phyloP scores from a whole-genome alignment of 2,797 vertebrate genomes.

The Microctenopoma steveboyesi region DNA sequence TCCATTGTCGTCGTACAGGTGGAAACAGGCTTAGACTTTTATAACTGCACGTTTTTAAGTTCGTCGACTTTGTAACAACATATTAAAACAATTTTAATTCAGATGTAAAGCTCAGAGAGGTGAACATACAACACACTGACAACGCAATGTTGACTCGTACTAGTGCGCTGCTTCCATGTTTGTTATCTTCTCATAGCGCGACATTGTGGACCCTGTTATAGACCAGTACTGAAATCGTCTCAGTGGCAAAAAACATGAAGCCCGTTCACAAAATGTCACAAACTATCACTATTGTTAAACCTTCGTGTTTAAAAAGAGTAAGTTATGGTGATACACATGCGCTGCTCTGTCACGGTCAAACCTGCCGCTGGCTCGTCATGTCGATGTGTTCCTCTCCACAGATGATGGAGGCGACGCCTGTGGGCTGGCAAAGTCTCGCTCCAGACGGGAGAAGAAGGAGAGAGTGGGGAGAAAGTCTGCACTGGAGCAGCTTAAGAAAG shows the following conservation, averaged over 20 bases:
- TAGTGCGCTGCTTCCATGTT: background rate
- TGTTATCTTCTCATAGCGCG: background rate
- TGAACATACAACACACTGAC: background rate
- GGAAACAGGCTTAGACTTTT: background rate
- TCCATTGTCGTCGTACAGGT: background rate
- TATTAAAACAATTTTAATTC: background rate
- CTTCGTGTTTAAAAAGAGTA: background rate
- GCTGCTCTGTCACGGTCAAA: background rate
- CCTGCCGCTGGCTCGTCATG: background rate
- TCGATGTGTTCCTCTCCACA: slow-evolving; percentile 19
- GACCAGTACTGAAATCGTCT: background rate
- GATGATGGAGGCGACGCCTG: slow-evolving; percentile 65
- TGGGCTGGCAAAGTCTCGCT: slow-evolving; percentile 86
- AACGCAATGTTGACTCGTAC: background rate
- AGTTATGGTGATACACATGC: no score
- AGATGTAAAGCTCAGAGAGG: background rate
- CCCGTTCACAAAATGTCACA: background rate
- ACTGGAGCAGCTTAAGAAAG: slow-evolving; percentile 92
- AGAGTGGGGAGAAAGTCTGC: slow-evolving; percentile 92
- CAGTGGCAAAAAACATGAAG: background rate
- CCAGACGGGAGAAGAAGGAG: slow-evolving; percentile 91
- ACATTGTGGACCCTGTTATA: background rate
- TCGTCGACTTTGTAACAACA: no score
- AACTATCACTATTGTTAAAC: background rate
- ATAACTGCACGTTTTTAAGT: background rate